These are phyloP conservation scores for Agonopterix alstromeriana DNA, from an alignment of 2,888 invertebrate genomes.

Conservation along the genomic window DNA sequence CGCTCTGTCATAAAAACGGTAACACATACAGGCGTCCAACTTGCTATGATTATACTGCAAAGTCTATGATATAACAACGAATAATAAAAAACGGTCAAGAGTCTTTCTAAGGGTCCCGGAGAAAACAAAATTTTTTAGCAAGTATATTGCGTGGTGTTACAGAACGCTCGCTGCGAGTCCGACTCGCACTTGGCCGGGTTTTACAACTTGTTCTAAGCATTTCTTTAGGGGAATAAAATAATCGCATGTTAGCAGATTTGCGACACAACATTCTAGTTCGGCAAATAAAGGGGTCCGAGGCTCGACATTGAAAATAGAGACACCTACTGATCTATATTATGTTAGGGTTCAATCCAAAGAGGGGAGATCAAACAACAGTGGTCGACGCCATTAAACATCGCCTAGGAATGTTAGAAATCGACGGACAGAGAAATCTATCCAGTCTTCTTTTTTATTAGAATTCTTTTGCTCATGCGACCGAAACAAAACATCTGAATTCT, in stretches of 20 bases:
- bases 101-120: no score
- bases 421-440: conserved; percentile 4
- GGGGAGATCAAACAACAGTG: conserved; percentile 2
- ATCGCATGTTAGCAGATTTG: not conserved
- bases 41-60: no score
- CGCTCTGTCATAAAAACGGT: no score
- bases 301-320: not conserved
- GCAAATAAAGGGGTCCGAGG: not conserved
- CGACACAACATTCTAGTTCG: not conserved
- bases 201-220: not conserved
- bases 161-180: not conserved
- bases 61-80: no score
- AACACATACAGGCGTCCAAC: no score
- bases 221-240: not conserved
- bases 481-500: not conserved
- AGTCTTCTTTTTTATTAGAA: not conserved
- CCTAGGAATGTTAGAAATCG: conserved; percentile 5
- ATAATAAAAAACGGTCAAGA: no score
- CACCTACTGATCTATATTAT: not conserved
- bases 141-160: not conserved
- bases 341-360: not conserved
- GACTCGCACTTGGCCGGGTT: not conserved
- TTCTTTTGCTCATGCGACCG: conserved; percentile 3
- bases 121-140: not conserved
- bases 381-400: not conserved